Percentiles rank a stretch among this genome's conserved stretches.
Conservation (phyloP, 2,797 vertebrate genomes). For the Tauraco hartlaubi region DNA sequence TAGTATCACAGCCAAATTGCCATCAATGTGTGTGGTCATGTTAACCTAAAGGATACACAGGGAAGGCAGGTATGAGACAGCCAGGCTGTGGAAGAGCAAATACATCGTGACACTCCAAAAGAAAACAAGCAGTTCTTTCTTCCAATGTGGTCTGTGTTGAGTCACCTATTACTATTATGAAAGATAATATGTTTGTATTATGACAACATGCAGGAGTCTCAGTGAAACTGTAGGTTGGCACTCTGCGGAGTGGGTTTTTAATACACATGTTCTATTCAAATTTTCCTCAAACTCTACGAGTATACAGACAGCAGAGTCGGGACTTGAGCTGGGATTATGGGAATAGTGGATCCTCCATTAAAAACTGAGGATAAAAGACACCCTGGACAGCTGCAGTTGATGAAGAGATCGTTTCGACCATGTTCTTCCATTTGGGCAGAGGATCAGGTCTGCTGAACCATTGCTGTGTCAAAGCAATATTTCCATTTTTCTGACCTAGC, state of each 20-base stretch:
- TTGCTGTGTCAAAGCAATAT: background rate
- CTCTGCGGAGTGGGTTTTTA: background rate
- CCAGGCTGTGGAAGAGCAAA: background rate
- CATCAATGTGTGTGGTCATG: background rate
- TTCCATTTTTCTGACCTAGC: background rate
- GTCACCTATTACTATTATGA: background rate
- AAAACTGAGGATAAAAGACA: background rate
- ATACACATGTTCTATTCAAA: background rate
- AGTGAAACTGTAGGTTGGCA: background rate
- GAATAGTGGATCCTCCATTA: background rate
- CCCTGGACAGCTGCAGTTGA: background rate
- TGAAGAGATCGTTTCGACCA: background rate
- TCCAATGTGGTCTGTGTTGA: background rate
- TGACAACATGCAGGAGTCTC: background rate
- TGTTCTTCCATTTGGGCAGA: background rate
- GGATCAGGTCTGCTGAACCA: background rate
- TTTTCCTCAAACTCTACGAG: background rate
- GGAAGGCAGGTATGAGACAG: background rate
- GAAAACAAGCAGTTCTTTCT: background rate
- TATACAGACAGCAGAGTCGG: background rate
- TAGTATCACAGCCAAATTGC: background rate
- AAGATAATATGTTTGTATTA: background rate
- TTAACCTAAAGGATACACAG: background rate
- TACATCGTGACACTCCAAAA: background rate
- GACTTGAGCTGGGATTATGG: background rate